Percentiles rank a stretch among this genome's conserved stretches.
phyloP scores from a whole-genome alignment of 1,140 invertebrate genomes.

The Mactra quadrangularis region DNA sequence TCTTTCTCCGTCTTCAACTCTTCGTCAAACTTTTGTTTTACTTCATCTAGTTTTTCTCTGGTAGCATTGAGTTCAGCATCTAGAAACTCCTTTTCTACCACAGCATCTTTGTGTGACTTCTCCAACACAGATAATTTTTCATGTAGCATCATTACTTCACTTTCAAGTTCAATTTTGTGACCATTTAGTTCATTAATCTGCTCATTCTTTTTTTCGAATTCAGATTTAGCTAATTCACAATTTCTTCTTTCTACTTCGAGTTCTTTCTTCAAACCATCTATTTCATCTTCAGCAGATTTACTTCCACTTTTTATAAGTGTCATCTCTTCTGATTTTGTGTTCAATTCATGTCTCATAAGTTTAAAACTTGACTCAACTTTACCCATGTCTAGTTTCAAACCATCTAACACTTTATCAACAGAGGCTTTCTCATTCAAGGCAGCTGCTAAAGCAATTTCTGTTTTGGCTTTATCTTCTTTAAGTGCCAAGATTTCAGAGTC shows the following conservation, averaged over 20 bases:
- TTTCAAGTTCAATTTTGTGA: slow-evolving; percentile 68
- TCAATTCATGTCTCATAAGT: slow-evolving; percentile 83
- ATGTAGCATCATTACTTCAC: slow-evolving; percentile 67
- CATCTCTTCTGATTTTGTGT: slow-evolving; percentile 71
- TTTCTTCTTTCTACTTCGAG: slow-evolving; percentile 74
- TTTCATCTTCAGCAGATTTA: slow-evolving; percentile 63
- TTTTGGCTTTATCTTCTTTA: slow-evolving; percentile 83
- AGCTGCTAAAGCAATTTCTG: slow-evolving; percentile 80
- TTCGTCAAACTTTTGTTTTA: slow-evolving; percentile 40
- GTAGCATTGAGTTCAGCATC: slow-evolving; percentile 64
- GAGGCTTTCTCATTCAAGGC: slow-evolving; percentile 83
- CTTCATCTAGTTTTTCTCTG: slow-evolving; percentile 63
- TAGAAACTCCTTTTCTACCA: slow-evolving; percentile 67
- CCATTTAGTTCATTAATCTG: slow-evolving; percentile 69
- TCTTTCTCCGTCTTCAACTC: slow-evolving; percentile 57
- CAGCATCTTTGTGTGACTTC: slow-evolving; percentile 50
- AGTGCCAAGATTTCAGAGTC: slow-evolving; percentile 80
- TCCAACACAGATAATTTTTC: slow-evolving; percentile 65
- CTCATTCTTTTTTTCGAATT: slow-evolving; percentile 68
- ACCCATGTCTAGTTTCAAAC: slow-evolving; percentile 82
- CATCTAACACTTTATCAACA: slow-evolving; percentile 82
- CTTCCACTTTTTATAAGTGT: slow-evolving; percentile 69
- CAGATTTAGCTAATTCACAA: slow-evolving; percentile 66
- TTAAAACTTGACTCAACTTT: slow-evolving; percentile 83
- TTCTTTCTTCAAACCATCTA: slow-evolving; percentile 69